A percentile compares a stretch with the other conserved stretches of the same genome.
Evolutionary conservation across 2,888 invertebrate genomes (phyloP).

Genomic region (Leptopilina syphax): DNA sequence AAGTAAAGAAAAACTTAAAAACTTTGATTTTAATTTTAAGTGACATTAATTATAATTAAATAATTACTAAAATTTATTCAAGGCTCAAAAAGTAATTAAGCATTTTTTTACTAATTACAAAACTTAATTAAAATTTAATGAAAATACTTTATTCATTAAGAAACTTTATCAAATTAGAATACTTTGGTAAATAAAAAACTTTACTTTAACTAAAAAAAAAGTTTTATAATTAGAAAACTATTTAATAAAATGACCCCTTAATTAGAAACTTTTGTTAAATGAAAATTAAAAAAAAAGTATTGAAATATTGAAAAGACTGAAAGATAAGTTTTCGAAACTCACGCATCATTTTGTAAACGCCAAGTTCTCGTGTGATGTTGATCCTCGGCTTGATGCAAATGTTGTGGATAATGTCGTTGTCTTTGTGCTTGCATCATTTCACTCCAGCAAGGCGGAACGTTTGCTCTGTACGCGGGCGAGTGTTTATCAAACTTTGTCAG

Average conservation of each 20-base stretch:
- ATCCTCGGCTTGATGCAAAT: slow-evolving; percentile 83
- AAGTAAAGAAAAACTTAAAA: not conserved
- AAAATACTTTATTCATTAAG: too few species aligned
- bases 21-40: too few species aligned
- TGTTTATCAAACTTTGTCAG: slow-evolving; percentile 87
- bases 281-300: slow-evolving; percentile 28
- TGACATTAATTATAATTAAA: too few species aligned
- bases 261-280: not conserved
- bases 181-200: too few species aligned
- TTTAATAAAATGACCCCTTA: too few species aligned
- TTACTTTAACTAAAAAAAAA: too few species aligned
- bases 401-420: slow-evolving; percentile 91
- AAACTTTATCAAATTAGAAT: too few species aligned
- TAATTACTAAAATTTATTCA: too few species aligned
- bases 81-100: too few species aligned
- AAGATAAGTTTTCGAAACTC: slow-evolving; percentile 59
- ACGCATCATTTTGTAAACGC: slow-evolving; percentile 91
- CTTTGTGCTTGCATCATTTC: slow-evolving; percentile 95
- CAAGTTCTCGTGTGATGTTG: slow-evolving; percentile 90
- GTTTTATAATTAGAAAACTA: too few species aligned
- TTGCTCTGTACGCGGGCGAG: slow-evolving; percentile 87
- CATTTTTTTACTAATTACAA: too few species aligned
- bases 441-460: slow-evolving; percentile 95
- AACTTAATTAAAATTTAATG: too few species aligned
- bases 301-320: slow-evolving; percentile 4